Base-by-base conservation (phyloP, 2,888 invertebrate species). In the Torymus aiolomorphi region DNA sequence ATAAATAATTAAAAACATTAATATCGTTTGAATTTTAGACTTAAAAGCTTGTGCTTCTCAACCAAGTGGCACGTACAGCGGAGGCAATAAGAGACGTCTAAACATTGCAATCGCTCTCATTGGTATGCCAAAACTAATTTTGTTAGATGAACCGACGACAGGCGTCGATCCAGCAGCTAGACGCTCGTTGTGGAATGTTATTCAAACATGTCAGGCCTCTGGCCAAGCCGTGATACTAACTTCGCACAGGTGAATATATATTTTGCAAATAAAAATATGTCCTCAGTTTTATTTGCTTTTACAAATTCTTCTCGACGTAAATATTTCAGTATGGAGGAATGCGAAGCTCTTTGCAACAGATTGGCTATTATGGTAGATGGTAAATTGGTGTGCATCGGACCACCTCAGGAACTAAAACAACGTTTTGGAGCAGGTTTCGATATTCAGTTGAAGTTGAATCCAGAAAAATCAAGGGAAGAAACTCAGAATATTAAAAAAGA, bases 301-400 rank as follows among this genome's bases (percentile, higher is more conserved):
- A 42, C 42, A 42, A 42, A 42, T 42, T 42, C 8, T 42, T 8
- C 42, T 42, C 8, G 42, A 10, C 1, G 5, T 42, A 10, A 42
- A 13, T 62, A 24, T 63, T 80, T 54, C n/a, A 96, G 96, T 86
- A 96, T 96, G 96, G 96, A 96, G 88, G 96, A 96, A 91, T 96
- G 96, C 91, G 96, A 96, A 88, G 94, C 94, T 51, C 92, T 96
- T 31, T 96, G 96, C 88, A 92, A 93, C 66, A 93, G 95, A 77
- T 91, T 96, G 83, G 95, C 94, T 1, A 95, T 79, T 78, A 94
- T 96, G 95, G 93, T 93, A 0, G 91, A 91, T 81, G 96, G 97
- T 0, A 92, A 92, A 86, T 91, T 96, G 84, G 93, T 94, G 83
- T 96, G 96, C 87, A 91, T 96, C 63, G 96, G 96, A 75, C 92